These are phyloP conservation scores for Nautilus pompilius DNA, from an alignment of 1,140 invertebrate genomes.

Conservation along the genomic window DNA sequence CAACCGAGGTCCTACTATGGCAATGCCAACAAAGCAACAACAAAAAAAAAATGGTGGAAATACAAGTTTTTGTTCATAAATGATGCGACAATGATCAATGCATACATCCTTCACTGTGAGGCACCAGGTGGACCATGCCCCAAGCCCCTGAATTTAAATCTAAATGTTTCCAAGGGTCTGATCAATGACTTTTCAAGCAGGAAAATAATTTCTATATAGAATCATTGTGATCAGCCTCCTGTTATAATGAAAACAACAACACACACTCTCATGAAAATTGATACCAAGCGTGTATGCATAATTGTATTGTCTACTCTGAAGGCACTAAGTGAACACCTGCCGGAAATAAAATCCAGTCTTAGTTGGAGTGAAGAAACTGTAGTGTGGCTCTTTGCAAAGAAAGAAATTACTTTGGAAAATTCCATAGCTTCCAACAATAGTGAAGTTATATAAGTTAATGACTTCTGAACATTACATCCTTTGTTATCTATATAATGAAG, in stretches of 20 bases:
- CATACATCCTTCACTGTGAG: not conserved
- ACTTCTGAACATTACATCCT: not conserved
- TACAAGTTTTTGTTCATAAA: not conserved
- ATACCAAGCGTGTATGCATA: not conserved
- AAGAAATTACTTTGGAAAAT: not conserved
- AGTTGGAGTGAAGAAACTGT: not conserved
- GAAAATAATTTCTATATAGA: not conserved
- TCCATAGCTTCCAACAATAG: not conserved
- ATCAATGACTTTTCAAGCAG: not conserved
- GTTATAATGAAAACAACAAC: not conserved
- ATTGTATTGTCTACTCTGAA: no score
- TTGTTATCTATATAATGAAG: not conserved
- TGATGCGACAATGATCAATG: not conserved
- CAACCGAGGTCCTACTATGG: not conserved
- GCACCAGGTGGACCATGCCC: not conserved
- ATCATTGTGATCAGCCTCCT: not conserved
- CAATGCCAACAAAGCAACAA: no score
- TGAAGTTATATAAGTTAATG: not conserved
- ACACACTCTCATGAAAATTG: not conserved
- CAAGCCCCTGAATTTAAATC: not conserved
- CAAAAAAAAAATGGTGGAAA: not conserved
- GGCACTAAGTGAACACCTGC: no score
- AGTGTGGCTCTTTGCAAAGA: not conserved
- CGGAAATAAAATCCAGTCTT: no score
- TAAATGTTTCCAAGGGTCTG: not conserved